Conservation (phyloP, 2,888 invertebrate genomes). For the Stenodema calcarata region DNA sequence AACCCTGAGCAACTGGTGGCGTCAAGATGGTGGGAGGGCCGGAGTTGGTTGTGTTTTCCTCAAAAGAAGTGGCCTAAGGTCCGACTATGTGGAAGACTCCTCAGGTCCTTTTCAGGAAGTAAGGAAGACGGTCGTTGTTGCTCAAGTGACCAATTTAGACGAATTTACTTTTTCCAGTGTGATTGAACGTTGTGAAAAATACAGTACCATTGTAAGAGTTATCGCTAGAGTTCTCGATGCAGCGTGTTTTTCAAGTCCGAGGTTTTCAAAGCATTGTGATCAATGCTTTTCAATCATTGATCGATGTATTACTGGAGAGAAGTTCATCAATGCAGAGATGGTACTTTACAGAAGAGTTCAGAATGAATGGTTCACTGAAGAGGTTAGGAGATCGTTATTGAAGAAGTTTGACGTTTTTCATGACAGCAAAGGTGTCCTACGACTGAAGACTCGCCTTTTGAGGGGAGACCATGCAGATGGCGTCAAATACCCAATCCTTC, state of each 20-base stretch:
- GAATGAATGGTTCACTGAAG: background rate
- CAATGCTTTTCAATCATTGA: background rate
- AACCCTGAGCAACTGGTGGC: slow-evolving; percentile 29
- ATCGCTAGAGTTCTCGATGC: slow-evolving; percentile 1
- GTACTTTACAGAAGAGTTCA: background rate
- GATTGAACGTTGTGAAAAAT: background rate
- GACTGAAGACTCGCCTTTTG: slow-evolving; percentile 19
- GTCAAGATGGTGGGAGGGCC: slow-evolving; percentile 43
- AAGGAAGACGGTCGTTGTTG: background rate
- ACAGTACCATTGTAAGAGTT: background rate
- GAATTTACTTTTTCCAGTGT: background rate
- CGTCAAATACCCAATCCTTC: background rate
- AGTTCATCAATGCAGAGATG: slow-evolving; percentile 25
- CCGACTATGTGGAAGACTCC: background rate
- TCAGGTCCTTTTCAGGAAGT: background rate
- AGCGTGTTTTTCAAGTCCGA: background rate
- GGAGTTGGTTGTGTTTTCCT: background rate
- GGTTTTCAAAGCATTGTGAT: background rate
- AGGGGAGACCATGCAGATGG: background rate
- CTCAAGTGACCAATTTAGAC: background rate
- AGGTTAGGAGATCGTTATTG: background rate
- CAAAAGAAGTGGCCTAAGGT: background rate
- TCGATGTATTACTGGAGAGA: background rate
- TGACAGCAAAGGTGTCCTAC: background rate
- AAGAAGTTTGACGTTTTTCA: background rate